phyloP scores from a whole-genome alignment of 2,113 vertebrate genomes.

The Periophthalmodon schlosseri region DNA sequence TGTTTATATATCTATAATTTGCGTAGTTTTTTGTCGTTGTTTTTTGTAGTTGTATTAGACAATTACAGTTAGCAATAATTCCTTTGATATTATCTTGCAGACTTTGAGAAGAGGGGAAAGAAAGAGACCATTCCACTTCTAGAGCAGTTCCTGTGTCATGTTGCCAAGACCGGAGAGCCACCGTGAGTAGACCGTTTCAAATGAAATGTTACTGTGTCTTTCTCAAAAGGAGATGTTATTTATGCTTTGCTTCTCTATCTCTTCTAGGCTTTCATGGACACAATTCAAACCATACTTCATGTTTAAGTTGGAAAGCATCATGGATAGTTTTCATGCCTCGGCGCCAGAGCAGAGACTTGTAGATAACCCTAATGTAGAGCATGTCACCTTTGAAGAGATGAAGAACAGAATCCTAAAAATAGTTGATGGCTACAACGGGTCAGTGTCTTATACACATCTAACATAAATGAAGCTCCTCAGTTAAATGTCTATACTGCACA shows the following conservation, averaged over 20 bases:
- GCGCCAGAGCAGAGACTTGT: constrained; percentile 87
- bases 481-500: too few relatives aligned
- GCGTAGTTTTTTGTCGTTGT: background rate
- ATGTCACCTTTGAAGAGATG: constrained; percentile 95
- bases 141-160: constrained; percentile 93
- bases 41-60: background rate
- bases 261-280: constrained; percentile 90
- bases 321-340: constrained; percentile 93
- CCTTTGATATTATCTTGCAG: constrained; percentile 65
- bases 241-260: constrained; percentile 9
- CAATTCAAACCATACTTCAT: constrained; percentile 97
- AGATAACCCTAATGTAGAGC: constrained; percentile 93
- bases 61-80: background rate
- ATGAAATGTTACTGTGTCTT: background rate
- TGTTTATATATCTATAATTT: too few relatives aligned
- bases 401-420: constrained; percentile 96
- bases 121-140: constrained; percentile 88
- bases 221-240: background rate
- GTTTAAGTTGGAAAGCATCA: constrained; percentile 96
- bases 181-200: constrained; percentile 80
- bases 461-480: background rate
- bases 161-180: constrained; percentile 94
- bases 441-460: constrained; percentile 56
- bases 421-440: constrained; percentile 95
- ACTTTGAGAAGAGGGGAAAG: constrained; percentile 95